Evolutionary conservation across 2,888 invertebrate genomes (phyloP), one percentile per base, ranked within the genome.

Genomic region (Tachina fera): DNA sequence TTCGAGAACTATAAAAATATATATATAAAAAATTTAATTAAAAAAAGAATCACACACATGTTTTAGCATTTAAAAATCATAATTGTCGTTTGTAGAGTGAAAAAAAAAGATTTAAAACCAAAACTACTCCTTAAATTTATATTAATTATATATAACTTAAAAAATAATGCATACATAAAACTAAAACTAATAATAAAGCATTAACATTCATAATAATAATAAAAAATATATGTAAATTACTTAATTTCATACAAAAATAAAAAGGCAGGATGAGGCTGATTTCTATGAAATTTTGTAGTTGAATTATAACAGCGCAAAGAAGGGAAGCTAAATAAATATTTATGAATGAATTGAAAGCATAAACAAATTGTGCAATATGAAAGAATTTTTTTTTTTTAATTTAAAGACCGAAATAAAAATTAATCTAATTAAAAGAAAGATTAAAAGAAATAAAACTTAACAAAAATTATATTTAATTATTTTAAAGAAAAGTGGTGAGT

Each of bases 41-140:
- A 19, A 71, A 60, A 56, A 81, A 58, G 72, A 70, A 45, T 58
- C 43, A 45, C 49, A 68, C 60, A 71, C 47, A n/a, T n/a, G 60
- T 72, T 71, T 65, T 67, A 77, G 82, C 75, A 86, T 77, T 83
- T 75, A 86, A 80, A 47, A 41, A 31, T 16, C 41, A 68, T 74
- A 80, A 77, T 68, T 81, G 86, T 80, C 80, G 80, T 86, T 83
- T 60, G 75, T 77, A 77, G 70, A 61, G 51, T 71, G 51, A 70
- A 82, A 0, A n/a, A 61, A 43, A 63, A 45, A 47, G 14, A 61
- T 71, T 39, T 22, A 60, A 60, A 60, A 45, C 22, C 31, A 39
- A 56, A 70, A 75, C 43, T 72, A 76, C 39, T 58, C 14, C 67
- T 74, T 78, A 74, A 68, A 83, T 56, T 72, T 60, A 74, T 19